Evolutionary conservation across 2,113 vertebrate species (phyloP).

Genomic region (Misgurnus mizolepis): DNA sequence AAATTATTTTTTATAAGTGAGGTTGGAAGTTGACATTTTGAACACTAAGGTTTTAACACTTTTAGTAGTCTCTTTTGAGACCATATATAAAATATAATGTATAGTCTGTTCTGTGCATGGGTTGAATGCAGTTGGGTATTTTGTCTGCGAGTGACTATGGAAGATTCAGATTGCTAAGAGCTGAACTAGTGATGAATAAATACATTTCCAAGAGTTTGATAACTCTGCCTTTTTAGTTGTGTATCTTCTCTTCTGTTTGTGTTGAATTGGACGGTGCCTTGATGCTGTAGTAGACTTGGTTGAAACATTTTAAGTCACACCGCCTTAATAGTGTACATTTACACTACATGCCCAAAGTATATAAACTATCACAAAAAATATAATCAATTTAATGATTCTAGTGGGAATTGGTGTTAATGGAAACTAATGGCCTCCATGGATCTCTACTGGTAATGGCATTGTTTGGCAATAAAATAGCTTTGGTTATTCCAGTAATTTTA

Average conservation of each 20-base stretch:
- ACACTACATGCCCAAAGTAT: no score
- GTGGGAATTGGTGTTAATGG: no score
- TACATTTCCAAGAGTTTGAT: background rate
- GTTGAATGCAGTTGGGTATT: constrained; percentile 11
- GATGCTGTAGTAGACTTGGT: no score
- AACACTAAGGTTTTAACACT: constrained; percentile 13
- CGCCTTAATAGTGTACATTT: no score
- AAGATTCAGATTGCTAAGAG: background rate
- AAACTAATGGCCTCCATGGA: no score
- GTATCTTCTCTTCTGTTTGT: background rate
- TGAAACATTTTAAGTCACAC: no score
- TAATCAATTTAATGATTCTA: no score
- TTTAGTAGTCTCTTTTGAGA: constrained; percentile 2
- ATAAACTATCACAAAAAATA: no score
- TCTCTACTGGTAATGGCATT: no score
- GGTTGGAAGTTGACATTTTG: background rate
- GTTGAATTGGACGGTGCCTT: no score
- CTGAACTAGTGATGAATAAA: constrained; percentile 26
- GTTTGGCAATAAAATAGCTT: no score
- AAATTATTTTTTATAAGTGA: background rate
- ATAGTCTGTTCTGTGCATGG: constrained; percentile 8
- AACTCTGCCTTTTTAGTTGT: background rate
- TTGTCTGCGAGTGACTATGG: constrained; percentile 16
- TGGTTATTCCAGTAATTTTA: no score
- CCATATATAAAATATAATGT: background rate